These are phyloP conservation scores for Mesaphorura yosii DNA, from an alignment of 1,140 invertebrate genomes.

Conservation along the genomic window DNA sequence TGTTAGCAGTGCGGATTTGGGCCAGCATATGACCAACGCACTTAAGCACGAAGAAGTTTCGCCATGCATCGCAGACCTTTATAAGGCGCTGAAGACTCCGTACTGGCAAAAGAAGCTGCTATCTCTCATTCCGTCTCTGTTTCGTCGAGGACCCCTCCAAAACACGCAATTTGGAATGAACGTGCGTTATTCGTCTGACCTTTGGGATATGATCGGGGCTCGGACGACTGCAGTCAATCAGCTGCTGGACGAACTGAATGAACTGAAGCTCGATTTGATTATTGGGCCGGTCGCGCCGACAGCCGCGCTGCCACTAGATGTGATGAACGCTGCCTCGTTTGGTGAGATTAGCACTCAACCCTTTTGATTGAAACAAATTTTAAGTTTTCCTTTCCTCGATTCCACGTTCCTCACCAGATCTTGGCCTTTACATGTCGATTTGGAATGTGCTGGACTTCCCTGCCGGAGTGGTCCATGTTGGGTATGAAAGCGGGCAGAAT, in stretches of 20 bases:
- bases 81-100: no score
- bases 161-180: no score
- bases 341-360: no score
- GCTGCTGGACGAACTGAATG: conserved; percentile 1
- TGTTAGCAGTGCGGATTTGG: background rate
- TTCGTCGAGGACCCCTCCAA: no score
- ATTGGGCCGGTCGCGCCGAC: conserved; percentile 12
- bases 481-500: conserved; percentile 32
- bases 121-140: no score
- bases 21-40: background rate
- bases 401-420: no score
- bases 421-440: no score
- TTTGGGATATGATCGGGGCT: conserved; percentile 4
- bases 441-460: conserved; percentile 36
- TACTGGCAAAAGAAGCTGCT: background rate
- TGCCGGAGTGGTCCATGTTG: conserved; percentile 34
- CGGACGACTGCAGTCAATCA: conserved; percentile 1
- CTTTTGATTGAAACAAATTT: background rate
- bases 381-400: background rate
- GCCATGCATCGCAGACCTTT: background rate
- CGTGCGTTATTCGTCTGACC: background rate
- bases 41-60: background rate
- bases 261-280: conserved; percentile 9
- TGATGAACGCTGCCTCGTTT: no score
- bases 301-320: conserved; percentile 1